Conservation (phyloP, 2,888 invertebrate genomes). For the Idaea straminata region DNA sequence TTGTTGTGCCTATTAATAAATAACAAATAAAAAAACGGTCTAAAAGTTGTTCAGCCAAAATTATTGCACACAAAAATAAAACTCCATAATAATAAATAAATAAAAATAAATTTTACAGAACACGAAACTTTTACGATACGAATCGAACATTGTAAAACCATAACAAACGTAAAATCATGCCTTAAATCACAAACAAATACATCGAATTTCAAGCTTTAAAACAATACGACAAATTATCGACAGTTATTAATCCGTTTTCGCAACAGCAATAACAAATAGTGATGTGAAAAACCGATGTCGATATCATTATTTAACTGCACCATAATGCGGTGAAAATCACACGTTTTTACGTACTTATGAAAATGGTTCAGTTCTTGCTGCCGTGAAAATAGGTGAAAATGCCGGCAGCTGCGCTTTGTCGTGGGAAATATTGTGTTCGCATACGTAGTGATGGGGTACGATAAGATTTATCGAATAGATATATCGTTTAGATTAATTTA, state of each 20-base stretch:
- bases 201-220: background rate
- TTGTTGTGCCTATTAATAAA: too few species aligned
- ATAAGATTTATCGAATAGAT: constrained; percentile 28
- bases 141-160: background rate
- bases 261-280: constrained; percentile 18
- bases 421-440: constrained; percentile 62
- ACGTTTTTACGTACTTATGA: constrained; percentile 47
- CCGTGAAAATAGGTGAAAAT: constrained; percentile 73
- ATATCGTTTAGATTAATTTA: constrained; percentile 14
- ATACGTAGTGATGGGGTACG: constrained; percentile 41
- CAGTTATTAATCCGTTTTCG: background rate
- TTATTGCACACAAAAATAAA: too few species aligned
- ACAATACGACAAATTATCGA: background rate
- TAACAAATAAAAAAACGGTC: too few species aligned
- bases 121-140: background rate
- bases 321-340: constrained; percentile 42
- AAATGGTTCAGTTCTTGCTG: constrained; percentile 61
- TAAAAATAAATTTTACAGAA: too few species aligned
- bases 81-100: too few species aligned
- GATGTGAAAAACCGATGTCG: constrained; percentile 24
- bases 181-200: background rate
- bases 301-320: constrained; percentile 32
- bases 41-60: too few species aligned
- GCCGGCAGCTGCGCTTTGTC: constrained; percentile 48
- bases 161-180: background rate